Evolutionary conservation across 2,888 invertebrate genomes (phyloP), one percentile per base, ranked within the genome.

Genomic region (Campoplex capitator): DNA sequence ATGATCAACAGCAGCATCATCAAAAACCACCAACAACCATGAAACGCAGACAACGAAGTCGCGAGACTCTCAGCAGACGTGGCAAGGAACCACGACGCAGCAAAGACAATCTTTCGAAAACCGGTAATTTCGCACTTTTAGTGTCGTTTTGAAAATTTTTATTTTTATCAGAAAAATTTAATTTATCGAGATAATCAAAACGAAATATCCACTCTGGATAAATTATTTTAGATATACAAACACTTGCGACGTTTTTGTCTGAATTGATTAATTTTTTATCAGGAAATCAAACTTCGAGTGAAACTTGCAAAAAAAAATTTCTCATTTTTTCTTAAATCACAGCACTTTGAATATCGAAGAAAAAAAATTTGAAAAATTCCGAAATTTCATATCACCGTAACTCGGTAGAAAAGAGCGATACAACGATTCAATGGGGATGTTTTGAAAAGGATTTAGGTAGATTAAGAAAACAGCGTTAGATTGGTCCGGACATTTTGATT

Each of bases 1-100:
- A 97, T 94, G 97, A 97, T 18, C 97, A 97, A 91, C 95, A 96
- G 91, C 95, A 91, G 84, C 94, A 81, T 94, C 95, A 91, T 95
- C 91, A 92, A 73, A 93, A 93, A 79, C 92, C 93, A 32, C 89
- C 92, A 76, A 90, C 92, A 62, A 95, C 92, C 90, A 95, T 92
- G 95, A 95, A 93, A 83, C 93, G 94, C 82, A 92, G 93, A 68
- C 94, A 94, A 86, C 91, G 93, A 86, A 93, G 93, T 82, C 93
- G 93, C 84, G 93, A 94, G 86, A 94, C 94, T 3, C 91, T 94
- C 8, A 92, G 91, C 86, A 93, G 94, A 68, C 92, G 93, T 35
- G 93, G 92, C 67, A 94, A 94, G 84, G 93, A 93, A 71, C 84
- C 85, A 16, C 93, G 93, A 56, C 91, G 93, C 54, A 92, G 92